Base-by-base conservation (phyloP, 2,888 invertebrate genomes). In the Escarpia spicata region DNA sequence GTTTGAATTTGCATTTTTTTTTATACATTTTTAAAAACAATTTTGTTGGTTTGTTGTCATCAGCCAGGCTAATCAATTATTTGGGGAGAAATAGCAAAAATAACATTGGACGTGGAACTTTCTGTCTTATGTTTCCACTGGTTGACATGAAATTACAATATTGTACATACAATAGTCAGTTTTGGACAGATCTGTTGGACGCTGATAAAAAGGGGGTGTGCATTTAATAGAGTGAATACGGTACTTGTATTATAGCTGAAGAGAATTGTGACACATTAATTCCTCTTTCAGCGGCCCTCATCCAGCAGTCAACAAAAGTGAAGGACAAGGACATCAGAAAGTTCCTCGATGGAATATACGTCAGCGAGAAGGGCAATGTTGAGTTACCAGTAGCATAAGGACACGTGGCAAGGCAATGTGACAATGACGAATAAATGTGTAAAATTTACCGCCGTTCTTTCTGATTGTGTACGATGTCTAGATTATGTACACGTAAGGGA, bases 271-370 rank as follows among this genome's bases (percentile, higher is more conserved):
- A 89, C 89, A 75, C 26, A 45, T 45, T 26, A 37, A 45, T 52
- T 92, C 94, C 93, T 93, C 92, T 97, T 97, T 93, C 96, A 97
- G 99, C 99, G 96, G 99, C 99, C 93, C 98, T 99, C 93, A 99
- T 99, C 96, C 99, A 99, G 97, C 99, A 99, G 97, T 99, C 99
- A 37, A 99, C 99, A 92, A 98, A 98, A 94, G 99, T 99, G 92
- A 99, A 99, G 97, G 98, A 99, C 97, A 99, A 99, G 98, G 99
- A 99, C 97, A 99, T 99, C 97, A 98, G 99, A 97, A 99, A 99
- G 97, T 99, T 99, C 97, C 98, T 99, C 97, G 99, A 99, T 96
- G 99, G 99, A 96, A 97, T 99, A 94, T 99, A 99, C 97, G 99
- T 99, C 93, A 99, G 99, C 95, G 99, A 99, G 97, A 99, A 99